Evolutionary conservation across 1,140 invertebrate genomes (phyloP).

Genomic region (Pissodes strobi): DNA sequence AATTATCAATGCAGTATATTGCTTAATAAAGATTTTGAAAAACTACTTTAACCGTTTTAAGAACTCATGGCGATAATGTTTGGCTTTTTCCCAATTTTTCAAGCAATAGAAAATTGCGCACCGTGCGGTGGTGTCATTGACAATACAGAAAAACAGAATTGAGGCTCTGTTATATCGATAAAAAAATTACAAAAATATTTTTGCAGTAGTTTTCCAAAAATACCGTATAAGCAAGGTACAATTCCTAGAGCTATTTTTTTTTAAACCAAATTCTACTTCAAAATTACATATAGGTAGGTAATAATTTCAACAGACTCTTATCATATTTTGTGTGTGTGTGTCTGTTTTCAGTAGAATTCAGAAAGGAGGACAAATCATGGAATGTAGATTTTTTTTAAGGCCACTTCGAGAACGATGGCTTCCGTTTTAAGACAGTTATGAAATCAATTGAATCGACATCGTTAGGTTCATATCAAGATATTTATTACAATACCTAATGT

Average conservation of each 20-base stretch:
- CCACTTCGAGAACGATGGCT: no score
- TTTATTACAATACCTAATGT: no score
- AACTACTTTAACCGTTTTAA: conserved; percentile 10
- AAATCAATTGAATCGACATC: no score
- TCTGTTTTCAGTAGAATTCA: not conserved
- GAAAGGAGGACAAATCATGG: not conserved
- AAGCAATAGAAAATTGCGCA: not conserved
- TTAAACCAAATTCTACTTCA: not conserved
- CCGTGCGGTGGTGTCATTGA: conserved; percentile 4
- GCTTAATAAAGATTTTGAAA: conserved; percentile 4
- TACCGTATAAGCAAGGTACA: not conserved
- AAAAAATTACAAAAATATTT: conserved; percentile 17
- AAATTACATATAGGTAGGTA: conserved; percentile 1
- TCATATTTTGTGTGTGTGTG: not conserved
- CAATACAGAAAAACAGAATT: not conserved
- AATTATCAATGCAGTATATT: no score
- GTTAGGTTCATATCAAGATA: no score
- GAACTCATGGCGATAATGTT: no score
- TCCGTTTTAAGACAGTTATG: no score
- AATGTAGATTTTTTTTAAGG: not conserved
- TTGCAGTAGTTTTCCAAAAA: conserved; percentile 17
- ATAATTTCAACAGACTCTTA: conserved; percentile 12
- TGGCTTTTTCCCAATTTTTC: no score
- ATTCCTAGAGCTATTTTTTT: not conserved
- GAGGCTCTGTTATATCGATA: not conserved